These are phyloP conservation scores for Paracentrotus lividus DNA, from an alignment of 53 echinoderm and acorn worm genomes.

Conservation along the genomic window DNA sequence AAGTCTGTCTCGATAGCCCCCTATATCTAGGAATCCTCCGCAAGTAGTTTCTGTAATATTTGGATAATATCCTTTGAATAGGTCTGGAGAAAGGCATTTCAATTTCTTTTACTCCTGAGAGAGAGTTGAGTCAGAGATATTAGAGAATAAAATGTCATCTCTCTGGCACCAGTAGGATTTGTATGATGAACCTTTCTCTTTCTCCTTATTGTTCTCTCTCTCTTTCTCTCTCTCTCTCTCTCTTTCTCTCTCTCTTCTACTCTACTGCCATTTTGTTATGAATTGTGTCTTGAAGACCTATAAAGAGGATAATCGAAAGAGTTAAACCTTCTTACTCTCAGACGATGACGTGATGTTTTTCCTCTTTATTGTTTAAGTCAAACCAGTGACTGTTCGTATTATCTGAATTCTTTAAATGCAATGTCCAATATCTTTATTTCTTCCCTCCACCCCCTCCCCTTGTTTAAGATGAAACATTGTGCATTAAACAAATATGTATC, in stretches of 20 bases:
- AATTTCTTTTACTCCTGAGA: background rate
- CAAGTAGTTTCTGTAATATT: slow-evolving; percentile 28
- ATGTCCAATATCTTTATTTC: background rate
- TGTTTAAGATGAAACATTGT: background rate
- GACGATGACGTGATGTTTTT: too few relatives aligned
- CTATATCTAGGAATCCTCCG: background rate
- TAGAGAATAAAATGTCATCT: slow-evolving; percentile 44
- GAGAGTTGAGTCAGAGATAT: slow-evolving; percentile 51
- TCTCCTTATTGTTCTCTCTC: background rate
- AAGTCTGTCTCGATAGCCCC: slow-evolving; percentile 44
- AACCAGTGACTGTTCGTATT: too few relatives aligned
- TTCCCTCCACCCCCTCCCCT: background rate
- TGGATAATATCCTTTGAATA: slow-evolving; percentile 45
- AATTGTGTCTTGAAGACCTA: too few relatives aligned
- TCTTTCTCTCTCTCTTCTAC: too few relatives aligned
- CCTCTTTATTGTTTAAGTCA: too few relatives aligned
- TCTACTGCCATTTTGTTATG: background rate
- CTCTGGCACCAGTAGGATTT: background rate
- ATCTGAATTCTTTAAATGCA: too few relatives aligned
- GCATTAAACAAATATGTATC: too few relatives aligned
- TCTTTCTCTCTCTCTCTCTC: background rate
- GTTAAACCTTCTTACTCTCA: too few relatives aligned
- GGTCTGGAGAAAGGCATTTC: background rate
- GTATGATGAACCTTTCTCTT: background rate
- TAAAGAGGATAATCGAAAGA: too few relatives aligned